Percentiles rank a stretch among this genome's conserved stretches.
These are phyloP conservation scores for Arvicanthis niloticus DNA, from an alignment of 2,113 vertebrate genomes.

Conservation along the genomic window DNA sequence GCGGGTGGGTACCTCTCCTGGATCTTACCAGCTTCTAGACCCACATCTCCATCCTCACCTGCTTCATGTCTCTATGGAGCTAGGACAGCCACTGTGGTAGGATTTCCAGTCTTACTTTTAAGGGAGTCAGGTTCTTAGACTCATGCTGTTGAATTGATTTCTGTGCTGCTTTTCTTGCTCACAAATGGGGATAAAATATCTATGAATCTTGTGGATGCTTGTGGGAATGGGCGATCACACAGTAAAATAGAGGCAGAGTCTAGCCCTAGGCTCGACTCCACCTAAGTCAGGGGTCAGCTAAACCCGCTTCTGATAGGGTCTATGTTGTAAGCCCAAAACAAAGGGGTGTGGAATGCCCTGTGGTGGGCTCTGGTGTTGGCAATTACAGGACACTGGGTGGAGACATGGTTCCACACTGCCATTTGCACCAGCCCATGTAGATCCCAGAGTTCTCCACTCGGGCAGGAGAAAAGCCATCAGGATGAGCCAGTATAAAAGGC, in stretches of 20 bases:
- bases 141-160: background rate
- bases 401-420: background rate
- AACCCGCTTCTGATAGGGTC: background rate
- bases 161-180: background rate
- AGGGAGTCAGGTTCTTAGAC: background rate
- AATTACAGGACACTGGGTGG: background rate
- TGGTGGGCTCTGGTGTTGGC: background rate
- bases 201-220: fast-evolving
- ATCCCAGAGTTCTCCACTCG: background rate
- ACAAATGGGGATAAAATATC: background rate
- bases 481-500: background rate
- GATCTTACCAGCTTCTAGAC: background rate
- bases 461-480: background rate
- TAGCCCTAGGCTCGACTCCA: background rate
- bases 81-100: background rate
- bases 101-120: background rate
- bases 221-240: background rate
- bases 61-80: too few relatives aligned
- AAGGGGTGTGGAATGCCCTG: background rate
- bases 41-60: background rate
- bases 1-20: background rate
- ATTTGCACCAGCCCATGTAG: background rate
- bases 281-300: background rate
- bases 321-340: background rate
- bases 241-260: background rate